A percentile compares a stretch with the other conserved stretches of the same genome.
These are phyloP conservation scores for Sebastes jordani DNA, from an alignment of 2,797 vertebrate genomes.

Conservation along the genomic window DNA sequence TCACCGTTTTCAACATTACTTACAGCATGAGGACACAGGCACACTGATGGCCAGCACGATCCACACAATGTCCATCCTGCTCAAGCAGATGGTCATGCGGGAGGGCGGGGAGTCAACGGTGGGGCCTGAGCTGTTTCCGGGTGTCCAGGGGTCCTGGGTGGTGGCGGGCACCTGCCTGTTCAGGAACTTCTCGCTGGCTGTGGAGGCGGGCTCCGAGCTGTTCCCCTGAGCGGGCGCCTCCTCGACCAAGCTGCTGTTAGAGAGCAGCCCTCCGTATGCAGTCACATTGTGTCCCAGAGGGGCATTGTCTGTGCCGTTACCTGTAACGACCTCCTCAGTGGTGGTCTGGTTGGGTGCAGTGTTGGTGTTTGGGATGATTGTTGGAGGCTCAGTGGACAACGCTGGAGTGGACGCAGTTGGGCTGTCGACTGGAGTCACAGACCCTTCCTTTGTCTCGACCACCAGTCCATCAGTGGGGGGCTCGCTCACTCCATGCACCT, in stretches of 20 bases:
- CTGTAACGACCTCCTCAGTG: background rate
- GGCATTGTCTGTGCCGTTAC: conserved; percentile 50
- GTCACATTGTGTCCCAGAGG: conserved; percentile 36
- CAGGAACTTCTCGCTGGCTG: conserved; percentile 88
- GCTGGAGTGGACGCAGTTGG: conserved; percentile 54
- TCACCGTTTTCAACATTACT: conserved; percentile 75
- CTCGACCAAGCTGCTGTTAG: conserved; percentile 52
- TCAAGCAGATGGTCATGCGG: conserved; percentile 91
- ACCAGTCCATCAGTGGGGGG: conserved; percentile 64
- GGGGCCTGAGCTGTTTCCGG: conserved; percentile 89
- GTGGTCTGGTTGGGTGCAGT: background rate
- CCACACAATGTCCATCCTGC: conserved; percentile 97
- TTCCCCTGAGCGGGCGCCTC: conserved; percentile 49
- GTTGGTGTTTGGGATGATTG: conserved; percentile 25
- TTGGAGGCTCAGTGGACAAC: conserved; percentile 22
- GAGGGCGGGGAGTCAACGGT: conserved; percentile 83
- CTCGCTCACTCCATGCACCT: conserved; percentile 54
- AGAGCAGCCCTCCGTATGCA: conserved; percentile 45
- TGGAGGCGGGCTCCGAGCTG: conserved; percentile 83
- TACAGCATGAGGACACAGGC: conserved; percentile 95
- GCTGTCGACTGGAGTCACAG: conserved; percentile 36
- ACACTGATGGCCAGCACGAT: conserved; percentile 96
- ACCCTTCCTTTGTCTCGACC: background rate
- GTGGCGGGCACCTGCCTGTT: conserved; percentile 90
- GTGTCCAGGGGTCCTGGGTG: conserved; percentile 85